These are phyloP conservation scores for Pseudomyrmex pallidus DNA, from an alignment of 1,140 invertebrate genomes.

Conservation along the genomic window DNA sequence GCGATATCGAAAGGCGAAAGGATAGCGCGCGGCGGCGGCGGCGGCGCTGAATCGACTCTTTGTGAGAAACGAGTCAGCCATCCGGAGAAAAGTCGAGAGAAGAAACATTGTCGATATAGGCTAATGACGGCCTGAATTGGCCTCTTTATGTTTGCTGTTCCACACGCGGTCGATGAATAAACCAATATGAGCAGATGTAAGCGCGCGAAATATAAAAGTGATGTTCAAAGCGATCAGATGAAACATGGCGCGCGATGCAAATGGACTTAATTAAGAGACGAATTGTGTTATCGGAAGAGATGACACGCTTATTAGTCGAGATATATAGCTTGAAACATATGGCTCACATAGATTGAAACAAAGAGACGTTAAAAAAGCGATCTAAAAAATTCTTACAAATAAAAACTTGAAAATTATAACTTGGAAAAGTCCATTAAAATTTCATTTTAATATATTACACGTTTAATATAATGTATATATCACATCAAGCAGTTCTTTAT, in stretches of 20 bases:
- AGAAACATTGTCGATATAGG: conserved; percentile 45
- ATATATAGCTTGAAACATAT: not conserved
- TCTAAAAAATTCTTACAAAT: not conserved
- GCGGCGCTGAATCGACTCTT: conserved; percentile 46
- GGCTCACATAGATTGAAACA: too few species aligned
- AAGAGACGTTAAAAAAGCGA: too few species aligned
- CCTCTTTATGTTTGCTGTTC: conserved; percentile 68
- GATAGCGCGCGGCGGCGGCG: conserved; percentile 26
- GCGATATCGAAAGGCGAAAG: conserved; percentile 27
- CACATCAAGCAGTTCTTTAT: not conserved
- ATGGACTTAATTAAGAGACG: conserved; percentile 50
- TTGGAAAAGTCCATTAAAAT: not conserved
- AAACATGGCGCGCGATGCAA: conserved; percentile 7
- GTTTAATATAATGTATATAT: not conserved
- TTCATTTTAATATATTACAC: not conserved
- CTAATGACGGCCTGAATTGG: conserved; percentile 57
- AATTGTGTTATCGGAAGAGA: not conserved
- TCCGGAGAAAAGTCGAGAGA: conserved; percentile 19
- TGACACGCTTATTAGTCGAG: not conserved
- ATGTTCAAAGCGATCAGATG: conserved; percentile 37
- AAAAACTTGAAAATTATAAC: not conserved
- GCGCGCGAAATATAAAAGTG: conserved; percentile 33
- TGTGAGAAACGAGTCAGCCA: conserved; percentile 38
- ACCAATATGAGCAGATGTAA: conserved; percentile 27
- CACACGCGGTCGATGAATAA: conserved; percentile 34